Evolutionary conservation across 2,113 vertebrate genomes (phyloP).

Genomic region (Symphodus melops): DNA sequence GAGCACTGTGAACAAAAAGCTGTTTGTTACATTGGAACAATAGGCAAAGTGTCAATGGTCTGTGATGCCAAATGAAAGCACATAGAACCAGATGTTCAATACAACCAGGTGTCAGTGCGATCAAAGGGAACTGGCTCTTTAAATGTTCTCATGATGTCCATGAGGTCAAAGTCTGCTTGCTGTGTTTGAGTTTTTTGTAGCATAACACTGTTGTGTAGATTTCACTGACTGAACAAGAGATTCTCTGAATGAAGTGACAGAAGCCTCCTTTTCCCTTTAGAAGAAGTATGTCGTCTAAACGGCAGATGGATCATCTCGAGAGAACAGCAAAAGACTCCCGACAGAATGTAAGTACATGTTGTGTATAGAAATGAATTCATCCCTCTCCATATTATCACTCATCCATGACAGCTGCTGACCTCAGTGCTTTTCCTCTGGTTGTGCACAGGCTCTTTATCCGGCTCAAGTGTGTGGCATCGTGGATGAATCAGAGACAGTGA

Average conservation of each 20-base stretch:
- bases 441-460: constrained; percentile 83
- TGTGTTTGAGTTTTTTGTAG: neutral
- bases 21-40: neutral
- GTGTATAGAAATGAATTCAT: neutral
- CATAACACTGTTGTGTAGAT: neutral
- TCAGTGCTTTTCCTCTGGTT: neutral
- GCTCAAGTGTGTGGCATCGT: constrained; percentile 88
- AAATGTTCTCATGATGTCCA: constrained; percentile 1
- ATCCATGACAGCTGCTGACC: neutral
- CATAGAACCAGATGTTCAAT: neutral
- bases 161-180: constrained; percentile 47
- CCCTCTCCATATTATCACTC: neutral
- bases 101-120: neutral
- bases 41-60: too few relatives aligned
- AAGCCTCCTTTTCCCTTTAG: constrained; percentile 30
- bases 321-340: constrained; percentile 89
- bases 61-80: neutral
- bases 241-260: constrained; percentile 3
- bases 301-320: constrained; percentile 90
- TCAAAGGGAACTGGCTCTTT: constrained; percentile 35
- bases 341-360: constrained; percentile 85
- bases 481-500: constrained; percentile 87
- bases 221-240: neutral
- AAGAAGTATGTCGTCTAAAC: constrained; percentile 87
- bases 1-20: neutral